Conservation (phyloP, 92 coral and sea anemone species). For the Desmophyllum pertusum region DNA sequence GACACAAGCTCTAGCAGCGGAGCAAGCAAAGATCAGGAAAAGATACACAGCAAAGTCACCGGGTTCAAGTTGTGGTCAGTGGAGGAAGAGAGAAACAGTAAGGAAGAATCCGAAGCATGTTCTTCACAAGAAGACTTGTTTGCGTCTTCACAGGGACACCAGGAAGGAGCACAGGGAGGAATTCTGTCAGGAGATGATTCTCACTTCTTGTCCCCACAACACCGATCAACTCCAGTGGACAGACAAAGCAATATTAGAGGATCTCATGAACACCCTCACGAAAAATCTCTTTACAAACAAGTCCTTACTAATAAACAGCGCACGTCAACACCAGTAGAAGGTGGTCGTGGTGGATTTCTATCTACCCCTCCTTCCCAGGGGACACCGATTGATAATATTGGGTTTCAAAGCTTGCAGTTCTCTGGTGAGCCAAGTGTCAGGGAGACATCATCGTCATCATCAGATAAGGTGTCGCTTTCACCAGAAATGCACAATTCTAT, state of each 20-base stretch:
- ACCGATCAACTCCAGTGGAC: slow-evolving; percentile 69
- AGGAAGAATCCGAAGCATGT: slow-evolving; percentile 49
- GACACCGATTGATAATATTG: slow-evolving; percentile 54
- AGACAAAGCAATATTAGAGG: background rate
- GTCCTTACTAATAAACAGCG: slow-evolving; percentile 45
- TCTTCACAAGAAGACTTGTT: slow-evolving; percentile 82
- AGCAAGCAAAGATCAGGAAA: slow-evolving; percentile 49
- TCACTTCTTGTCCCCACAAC: slow-evolving; percentile 54
- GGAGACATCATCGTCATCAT: slow-evolving; percentile 58
- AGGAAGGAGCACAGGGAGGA: slow-evolving; percentile 28
- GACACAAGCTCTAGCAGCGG: slow-evolving; percentile 70
- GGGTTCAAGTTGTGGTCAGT: slow-evolving; percentile 34
- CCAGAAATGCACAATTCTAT: slow-evolving; percentile 48
- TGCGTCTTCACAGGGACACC: slow-evolving; percentile 23
- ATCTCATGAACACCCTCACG: slow-evolving; percentile 9
- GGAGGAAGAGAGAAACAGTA: slow-evolving; percentile 34
- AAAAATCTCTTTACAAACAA: slow-evolving; percentile 48
- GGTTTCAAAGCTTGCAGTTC: slow-evolving; percentile 73
- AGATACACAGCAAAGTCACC: background rate
- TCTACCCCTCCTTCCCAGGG: slow-evolving; percentile 65
- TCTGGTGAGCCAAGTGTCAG: slow-evolving; percentile 67
- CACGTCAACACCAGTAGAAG: slow-evolving; percentile 69
- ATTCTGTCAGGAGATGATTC: slow-evolving; percentile 53
- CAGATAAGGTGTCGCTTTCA: slow-evolving; percentile 43
- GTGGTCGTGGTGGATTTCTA: slow-evolving; percentile 30